Conservation (phyloP, 2,797 vertebrate genomes). For the Eremophila alpestris region DNA sequence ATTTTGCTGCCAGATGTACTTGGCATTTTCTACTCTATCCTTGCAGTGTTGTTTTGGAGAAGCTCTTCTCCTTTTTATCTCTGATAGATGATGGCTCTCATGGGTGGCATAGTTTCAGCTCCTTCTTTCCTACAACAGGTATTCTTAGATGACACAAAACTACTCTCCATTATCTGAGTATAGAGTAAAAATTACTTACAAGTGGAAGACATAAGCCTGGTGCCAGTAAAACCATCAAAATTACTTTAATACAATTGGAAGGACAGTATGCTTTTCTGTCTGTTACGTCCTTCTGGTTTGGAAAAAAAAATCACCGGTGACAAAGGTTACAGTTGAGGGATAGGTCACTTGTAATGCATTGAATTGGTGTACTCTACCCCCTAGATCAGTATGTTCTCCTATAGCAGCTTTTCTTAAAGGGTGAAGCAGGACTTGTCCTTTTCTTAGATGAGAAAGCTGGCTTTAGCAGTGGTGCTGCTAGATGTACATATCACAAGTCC, state of each 20-base stretch:
- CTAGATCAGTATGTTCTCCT: background rate
- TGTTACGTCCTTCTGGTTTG: background rate
- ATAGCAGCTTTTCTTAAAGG: background rate
- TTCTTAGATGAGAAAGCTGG: background rate
- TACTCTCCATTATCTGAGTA: background rate
- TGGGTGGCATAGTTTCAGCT: background rate
- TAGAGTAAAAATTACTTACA: fast-evolving
- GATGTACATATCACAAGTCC: background rate
- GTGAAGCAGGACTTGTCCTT: background rate
- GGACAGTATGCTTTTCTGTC: background rate
- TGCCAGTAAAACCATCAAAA: background rate
- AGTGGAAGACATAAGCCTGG: background rate
- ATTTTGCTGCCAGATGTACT: background rate
- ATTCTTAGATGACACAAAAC: background rate
- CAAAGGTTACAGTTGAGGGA: background rate
- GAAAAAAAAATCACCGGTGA: background rate
- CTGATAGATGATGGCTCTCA: background rate
- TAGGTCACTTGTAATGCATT: background rate
- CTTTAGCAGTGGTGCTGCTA: background rate
- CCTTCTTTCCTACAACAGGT: background rate
- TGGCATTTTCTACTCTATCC: background rate
- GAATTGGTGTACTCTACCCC: background rate
- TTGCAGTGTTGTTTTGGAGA: background rate
- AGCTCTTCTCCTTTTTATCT: background rate
- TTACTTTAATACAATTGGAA: background rate